Evolutionary conservation across 2,113 vertebrate species (phyloP), one percentile per base, ranked within the genome.

Genomic region (Ammodytes dubius): DNA sequence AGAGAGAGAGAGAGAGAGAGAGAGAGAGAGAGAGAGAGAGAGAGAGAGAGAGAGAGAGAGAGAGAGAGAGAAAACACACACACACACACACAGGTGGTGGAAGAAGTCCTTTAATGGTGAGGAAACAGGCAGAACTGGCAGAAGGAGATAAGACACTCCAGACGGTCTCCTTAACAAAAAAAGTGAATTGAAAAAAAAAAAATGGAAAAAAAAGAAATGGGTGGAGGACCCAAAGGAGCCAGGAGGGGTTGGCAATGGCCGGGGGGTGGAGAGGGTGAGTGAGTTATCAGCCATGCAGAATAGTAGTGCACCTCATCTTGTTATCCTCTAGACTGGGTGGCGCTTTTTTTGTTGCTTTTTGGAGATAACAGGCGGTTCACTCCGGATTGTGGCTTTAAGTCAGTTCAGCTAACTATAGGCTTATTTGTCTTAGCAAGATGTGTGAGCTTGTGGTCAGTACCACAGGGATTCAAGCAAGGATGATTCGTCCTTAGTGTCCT

Each of bases 41-140:
- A 27, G 27, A 27, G 27, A 27, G 27, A 27, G 27, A 27, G 27
- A 27, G 27, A 27, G 27, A 27, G 27, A 27, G 27, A 27, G 27
- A 27, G 27, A 27, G 27, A 27, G 27, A 27, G 27, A 27, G 2
- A n/a, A n/a, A n/a, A 70, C 27, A 19, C 50, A 81, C 46, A 65
- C 17, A 84, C 19, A 75, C 80, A 71, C 50, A 83, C 50, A 78
- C 50, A 86, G 74, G 87, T 86, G 66, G 76, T 74, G 72, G 57
- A 90, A 72, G 77, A 93, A 90, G 67, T 92, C 67, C 64, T 93
- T 93, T 91, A 91, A 91, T 95, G 81, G 86, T 70, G 87, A 92
- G 87, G 88, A 93, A 91, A 92, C 85, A 92, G 89, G 84, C 87
- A 92, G 88, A 91, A 85, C 89, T 93, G 91, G 92, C 84, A 90